These are phyloP conservation scores for Dioctria linearis DNA, from an alignment of 2,888 invertebrate species.

Conservation along the genomic window DNA sequence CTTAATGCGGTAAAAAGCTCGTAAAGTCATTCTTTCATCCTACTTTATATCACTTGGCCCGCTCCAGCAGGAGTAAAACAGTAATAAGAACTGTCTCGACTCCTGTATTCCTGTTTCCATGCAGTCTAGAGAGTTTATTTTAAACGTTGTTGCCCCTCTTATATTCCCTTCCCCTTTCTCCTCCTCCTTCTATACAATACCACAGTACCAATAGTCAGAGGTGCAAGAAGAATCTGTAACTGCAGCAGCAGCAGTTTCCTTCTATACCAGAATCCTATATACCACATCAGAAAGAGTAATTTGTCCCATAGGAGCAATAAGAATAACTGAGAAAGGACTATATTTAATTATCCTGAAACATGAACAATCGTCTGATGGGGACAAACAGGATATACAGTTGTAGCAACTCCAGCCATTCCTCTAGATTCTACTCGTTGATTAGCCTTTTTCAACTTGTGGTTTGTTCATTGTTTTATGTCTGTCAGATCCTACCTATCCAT, in stretches of 20 bases:
- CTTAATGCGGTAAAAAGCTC: constrained; percentile 33
- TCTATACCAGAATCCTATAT: constrained; percentile 10
- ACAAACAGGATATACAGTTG: neutral
- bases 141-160: neutral
- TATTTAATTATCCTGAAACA: constrained; percentile 59
- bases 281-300: constrained; percentile 51
- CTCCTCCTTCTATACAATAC: neutral
- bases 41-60: neutral
- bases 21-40: constrained; percentile 17
- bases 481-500: constrained; percentile 30
- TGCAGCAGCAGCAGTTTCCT: constrained; percentile 1
- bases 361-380: constrained; percentile 53
- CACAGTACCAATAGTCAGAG: neutral
- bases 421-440: constrained; percentile 3
- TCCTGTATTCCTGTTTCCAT: constrained; percentile 11
- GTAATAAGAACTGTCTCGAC: neutral
- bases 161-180: neutral
- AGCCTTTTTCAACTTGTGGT: constrained; percentile 8
- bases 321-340: constrained; percentile 52
- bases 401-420: neutral
- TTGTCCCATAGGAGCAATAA: constrained; percentile 57
- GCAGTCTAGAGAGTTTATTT: constrained; percentile 18
- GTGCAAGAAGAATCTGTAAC: constrained; percentile 7
- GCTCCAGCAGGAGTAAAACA: neutral
- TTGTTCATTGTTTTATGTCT: neutral